Base-by-base conservation (phyloP, 2,888 invertebrate genomes). In the Drosophila monieri region DNA sequence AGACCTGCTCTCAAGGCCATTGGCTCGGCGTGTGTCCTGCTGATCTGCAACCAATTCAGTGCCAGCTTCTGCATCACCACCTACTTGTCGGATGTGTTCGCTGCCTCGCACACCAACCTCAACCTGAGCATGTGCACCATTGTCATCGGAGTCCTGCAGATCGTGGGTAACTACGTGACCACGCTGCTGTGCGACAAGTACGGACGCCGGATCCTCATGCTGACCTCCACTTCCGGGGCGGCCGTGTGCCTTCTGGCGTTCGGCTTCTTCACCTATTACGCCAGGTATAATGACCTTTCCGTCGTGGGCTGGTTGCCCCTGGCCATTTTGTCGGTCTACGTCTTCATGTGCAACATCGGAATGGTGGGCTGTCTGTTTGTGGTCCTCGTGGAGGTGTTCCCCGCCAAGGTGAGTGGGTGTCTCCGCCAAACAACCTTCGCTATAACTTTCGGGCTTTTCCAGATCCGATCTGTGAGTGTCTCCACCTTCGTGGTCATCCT, bases 51-150 rank as follows among this genome's bases (percentile, higher is more conserved):
- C 56, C 80, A 85, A 8, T 79, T 81, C 5, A 84, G 85, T 2
- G 89, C 89, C 23, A 59, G 69, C 6, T 90, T 85, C 54, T 80
- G 80, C 39, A 66, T 91, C 10, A 61, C 85, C 14, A 88, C 75
- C n/a, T 90, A 90, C 25, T 67, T 89, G 46, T 57, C 90, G 25
- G 77, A 80, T 15, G 85, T 88, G 0, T 91, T 90, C 54, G 67
- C 77, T 0, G 70, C 77, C 27, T 73, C 87, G 0, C 77, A 81
- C 3, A 83, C 88, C 0, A 76, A 64, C 0, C 61, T 90, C 41
- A 76, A 87, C 58, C 74, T 88, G 2, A 79, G 81, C 35, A 74
- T 78, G 48, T 84, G 81, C 59, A 88, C 90, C 6, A 90, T 90
- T n/a, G 67, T 89, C 37, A 77, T 90, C 6, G 90, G 90, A 3